Evolutionary conservation across 2,888 invertebrate species (phyloP), one percentile per base, ranked within the genome.

Genomic region (Zele albiditarsus): DNA sequence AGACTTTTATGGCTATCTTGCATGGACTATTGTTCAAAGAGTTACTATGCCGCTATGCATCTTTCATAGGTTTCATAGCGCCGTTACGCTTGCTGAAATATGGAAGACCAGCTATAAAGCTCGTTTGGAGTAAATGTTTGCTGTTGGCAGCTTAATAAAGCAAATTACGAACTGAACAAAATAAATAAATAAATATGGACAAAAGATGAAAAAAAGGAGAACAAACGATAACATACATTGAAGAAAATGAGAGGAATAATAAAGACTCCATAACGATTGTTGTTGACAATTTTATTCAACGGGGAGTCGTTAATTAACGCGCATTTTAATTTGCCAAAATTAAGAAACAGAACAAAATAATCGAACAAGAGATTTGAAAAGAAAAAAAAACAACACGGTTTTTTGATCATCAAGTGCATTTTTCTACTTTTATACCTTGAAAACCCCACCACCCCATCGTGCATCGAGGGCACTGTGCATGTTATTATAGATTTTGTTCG

Each of bases 61-160:
- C 89, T 98, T 98, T 93, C 98, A 97, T 90, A 95, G 97, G 84
- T 97, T 97, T 93, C 97, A 97, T 90, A 97, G 97, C 77, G 96
- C 97, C 33, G 97, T 97, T 42, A 96, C 97, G 91, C 93, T 97
- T 81, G 97, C 97, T 80, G 97, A 97, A 91, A 96, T 97, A 84
- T 97, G 97, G 97, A 97, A 97, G 91, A 97, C 96, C 84, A 96
- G 95, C 90, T 97, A 97, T 92, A 96, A 96, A 91, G 95, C 96
- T 83, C 94, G 96, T 80, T 92, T 96, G 89, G 96, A 96, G 91
- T 96, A 94, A 94, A 90, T 74, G 71, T 78, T 75, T 74, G n/a
- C 42, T 12, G 14, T 65, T 70, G 60, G 31, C 20, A 57, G 20
- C 2, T 1, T 25, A 20, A 49, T 23, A 25, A 46, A 49, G 65